Base-by-base conservation (phyloP, 2,113 vertebrate species). In the Propithecus coquereli region DNA sequence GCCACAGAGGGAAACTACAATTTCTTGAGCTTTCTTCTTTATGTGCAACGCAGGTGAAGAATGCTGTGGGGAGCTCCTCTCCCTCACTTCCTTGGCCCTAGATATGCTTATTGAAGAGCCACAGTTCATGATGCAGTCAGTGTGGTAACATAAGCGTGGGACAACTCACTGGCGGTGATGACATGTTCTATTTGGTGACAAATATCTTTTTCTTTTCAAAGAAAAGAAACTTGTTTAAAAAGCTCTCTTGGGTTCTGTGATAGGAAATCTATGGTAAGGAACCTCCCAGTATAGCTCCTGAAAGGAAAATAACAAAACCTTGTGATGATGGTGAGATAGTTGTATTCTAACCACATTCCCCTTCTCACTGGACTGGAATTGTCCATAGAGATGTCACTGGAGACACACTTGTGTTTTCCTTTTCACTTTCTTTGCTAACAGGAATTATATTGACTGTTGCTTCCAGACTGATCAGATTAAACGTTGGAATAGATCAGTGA, bases 1-100 rank as follows among this genome's bases (percentile, higher is more conserved):
- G 70, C 63, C 83, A 92, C 43, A 37, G 91, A 87, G 70, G 95
- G 87, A 83, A 91, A 71, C 52, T 83, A 43, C 47, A 54, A 13
- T 95, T 95, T 95, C 76, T 96, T 34, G 27, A 92, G 47, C 61
- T 74, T 80, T 86, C 79, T 90, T 76, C 84, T 97, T 91, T 93
- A 79, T 68, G 22, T n/a, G 59, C 37, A 71, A 2, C 18, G 12
- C 59, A 84, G 86, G 32, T 89, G 68, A n/a, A 94, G 74, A 70
- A 88, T 32, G 37, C 20, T 74, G 16, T 0, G 11, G 50, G 27
- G 70, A 73, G 47, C 57, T 25, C 65, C 59, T 81, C 18, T n/a
- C 37, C 32, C 91, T 88, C 6, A 32, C 23, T 59, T n/a, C 34
- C 3, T 37, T 61, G 63, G 45, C 40, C 32, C 27, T 59, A 47